Base-by-base conservation (phyloP, 2,888 invertebrate genomes). In the Diaperis boleti region DNA sequence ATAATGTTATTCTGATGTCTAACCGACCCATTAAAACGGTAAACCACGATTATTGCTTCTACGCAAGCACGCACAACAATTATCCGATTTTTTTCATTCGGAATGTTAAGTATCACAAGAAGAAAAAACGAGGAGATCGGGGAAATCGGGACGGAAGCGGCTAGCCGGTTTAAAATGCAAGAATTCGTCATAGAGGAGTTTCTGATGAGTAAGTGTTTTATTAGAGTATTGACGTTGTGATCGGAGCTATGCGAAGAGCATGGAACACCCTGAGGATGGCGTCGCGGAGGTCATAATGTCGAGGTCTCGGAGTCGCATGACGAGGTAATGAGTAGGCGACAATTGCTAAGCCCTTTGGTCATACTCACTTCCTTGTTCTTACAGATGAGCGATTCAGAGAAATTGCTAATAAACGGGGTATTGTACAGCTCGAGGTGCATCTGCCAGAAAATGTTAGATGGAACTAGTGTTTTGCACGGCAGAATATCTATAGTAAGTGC, bases 21-120 rank as follows among this genome's bases (percentile, higher is more conserved):
- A 39, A 39, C 33, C 33, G 6, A n/a, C 39, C 42, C 18, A 42
- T 42, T 42, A 42, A 42, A 42, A 42, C 42, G 42, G 42, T 42
- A 42, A 18, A 42, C 42, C 42, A 42, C 42, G 42, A 42, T 42
- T 42, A 20, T 42, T 20, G 14, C 42, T n/a, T 42, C 42, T 3
- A 10, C 39, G 7, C 15, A 39, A 39, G 39, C 39, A 39, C 39
- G 39, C 39, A 33, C 33, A 33, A 35, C 17, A 39, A 39, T 39
- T 39, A 39, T 39, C 15, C 14, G 18, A 39, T 18, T 39, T 33
- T 33, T 33, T 33, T n/a, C 7, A 22, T 13, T 33, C 15, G n/a
- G 39, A 39, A 39, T 39, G 39, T 39, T 39, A 39, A 39, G 17
- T 39, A 17, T 15, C 15, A 8, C 11, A n/a, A n/a, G 35, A 13